phyloP scores from a whole-genome alignment of 2,113 vertebrate genomes.

The Lepidothrix coronata region DNA sequence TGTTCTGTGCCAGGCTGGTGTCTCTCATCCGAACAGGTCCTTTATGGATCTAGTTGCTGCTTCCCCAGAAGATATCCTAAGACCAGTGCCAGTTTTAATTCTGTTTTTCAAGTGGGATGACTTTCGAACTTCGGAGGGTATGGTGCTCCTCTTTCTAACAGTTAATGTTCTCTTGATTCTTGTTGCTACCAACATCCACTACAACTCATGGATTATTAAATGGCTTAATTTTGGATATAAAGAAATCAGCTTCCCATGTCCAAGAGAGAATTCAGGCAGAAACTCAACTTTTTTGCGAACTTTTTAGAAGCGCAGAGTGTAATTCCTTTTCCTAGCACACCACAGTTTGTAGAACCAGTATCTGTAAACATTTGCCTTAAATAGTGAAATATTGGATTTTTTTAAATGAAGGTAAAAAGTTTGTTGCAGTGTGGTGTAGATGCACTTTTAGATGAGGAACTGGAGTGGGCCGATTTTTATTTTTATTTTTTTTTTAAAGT shows the following conservation, averaged over 20 bases:
- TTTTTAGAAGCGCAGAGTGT: accelerated
- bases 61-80: neutral
- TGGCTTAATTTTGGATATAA: neutral
- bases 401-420: neutral
- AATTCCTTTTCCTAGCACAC: neutral
- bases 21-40: neutral
- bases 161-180: neutral
- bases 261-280: neutral
- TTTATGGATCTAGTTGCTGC: neutral
- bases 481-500: neutral
- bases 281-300: neutral
- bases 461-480: neutral
- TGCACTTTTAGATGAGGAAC: neutral
- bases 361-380: neutral
- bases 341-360: neutral
- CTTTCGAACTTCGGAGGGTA: neutral
- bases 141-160: neutral
- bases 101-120: neutral
- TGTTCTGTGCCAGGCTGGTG: neutral
- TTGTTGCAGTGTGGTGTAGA: neutral
- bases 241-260: neutral
- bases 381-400: neutral
- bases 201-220: neutral
- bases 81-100: neutral
- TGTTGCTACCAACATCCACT: neutral